These are phyloP conservation scores for Eupithecia subfuscata DNA, from an alignment of 2,888 invertebrate species.

Conservation along the genomic window DNA sequence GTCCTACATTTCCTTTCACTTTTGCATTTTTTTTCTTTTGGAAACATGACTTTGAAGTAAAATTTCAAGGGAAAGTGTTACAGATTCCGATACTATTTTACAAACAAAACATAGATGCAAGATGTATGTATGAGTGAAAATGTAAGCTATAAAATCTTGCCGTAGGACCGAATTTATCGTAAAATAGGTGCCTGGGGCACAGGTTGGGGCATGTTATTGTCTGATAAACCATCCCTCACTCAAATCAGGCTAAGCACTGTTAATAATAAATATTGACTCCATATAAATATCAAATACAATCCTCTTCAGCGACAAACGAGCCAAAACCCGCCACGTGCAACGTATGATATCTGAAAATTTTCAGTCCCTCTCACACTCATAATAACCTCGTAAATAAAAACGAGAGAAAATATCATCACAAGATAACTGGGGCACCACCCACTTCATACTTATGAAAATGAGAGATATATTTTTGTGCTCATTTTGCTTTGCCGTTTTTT, in stretches of 20 bases:
- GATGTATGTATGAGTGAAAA: too few species aligned
- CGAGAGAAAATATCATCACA: constrained; percentile 41
- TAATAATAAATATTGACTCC: constrained; percentile 19
- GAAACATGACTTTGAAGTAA: too few species aligned
- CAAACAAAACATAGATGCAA: too few species aligned
- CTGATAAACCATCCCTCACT: background rate
- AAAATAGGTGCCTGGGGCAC: too few species aligned
- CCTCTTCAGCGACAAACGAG: constrained; percentile 26
- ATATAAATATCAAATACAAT: constrained; percentile 20
- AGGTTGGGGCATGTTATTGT: background rate
- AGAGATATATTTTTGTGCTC: constrained; percentile 48
- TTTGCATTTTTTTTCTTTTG: too few species aligned
- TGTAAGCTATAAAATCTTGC: too few species aligned
- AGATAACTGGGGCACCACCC: constrained; percentile 44
- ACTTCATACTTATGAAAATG: constrained; percentile 51
- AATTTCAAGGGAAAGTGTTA: too few species aligned
- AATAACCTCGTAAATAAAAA: background rate
- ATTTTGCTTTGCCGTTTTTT: constrained; percentile 37
- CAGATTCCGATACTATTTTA: too few species aligned
- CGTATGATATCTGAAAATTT: constrained; percentile 33
- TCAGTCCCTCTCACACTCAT: constrained; percentile 29
- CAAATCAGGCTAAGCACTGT: constrained; percentile 4
- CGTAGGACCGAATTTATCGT: too few species aligned
- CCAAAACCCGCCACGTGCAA: constrained; percentile 39
- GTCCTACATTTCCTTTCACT: too few species aligned